phyloP scores from a whole-genome alignment of 2,113 vertebrate species.

The Polypterus bichir region DNA sequence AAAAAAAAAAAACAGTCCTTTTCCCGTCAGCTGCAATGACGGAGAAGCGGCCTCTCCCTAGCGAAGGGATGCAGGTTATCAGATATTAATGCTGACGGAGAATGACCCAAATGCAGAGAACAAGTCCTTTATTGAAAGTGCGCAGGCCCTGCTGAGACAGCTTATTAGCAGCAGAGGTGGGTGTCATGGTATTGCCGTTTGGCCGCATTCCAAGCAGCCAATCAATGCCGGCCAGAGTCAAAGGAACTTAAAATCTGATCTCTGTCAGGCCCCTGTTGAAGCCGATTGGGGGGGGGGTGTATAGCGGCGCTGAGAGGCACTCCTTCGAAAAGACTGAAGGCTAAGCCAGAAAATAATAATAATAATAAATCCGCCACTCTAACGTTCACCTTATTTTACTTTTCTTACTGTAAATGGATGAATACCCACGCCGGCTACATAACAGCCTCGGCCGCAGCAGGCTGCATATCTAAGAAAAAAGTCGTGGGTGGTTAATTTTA shows the following conservation, averaged over 20 bases:
- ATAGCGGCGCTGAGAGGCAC: conserved; percentile 18
- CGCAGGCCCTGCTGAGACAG: conserved; percentile 32
- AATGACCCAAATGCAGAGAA: conserved; percentile 49
- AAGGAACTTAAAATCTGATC: conserved; percentile 39
- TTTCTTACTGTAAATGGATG: conserved; percentile 19
- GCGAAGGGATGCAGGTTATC: conserved; percentile 30
- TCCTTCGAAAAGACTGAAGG: conserved; percentile 28
- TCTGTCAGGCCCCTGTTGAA: conserved; percentile 28
- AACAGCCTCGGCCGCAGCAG: conserved; percentile 16
- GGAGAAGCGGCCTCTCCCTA: conserved; percentile 29
- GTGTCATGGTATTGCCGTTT: conserved; percentile 32
- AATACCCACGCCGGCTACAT: conserved; percentile 18
- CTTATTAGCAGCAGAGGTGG: conserved; percentile 33
- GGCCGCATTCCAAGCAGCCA: conserved; percentile 46
- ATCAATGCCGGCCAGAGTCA: conserved; percentile 56
- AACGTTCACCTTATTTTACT: not conserved
- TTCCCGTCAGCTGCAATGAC: conserved; percentile 18
- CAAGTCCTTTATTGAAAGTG: conserved; percentile 41
- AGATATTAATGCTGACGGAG: conserved; percentile 40
- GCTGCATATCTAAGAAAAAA: conserved; percentile 26
- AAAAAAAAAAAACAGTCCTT: not conserved
- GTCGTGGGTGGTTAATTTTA: conserved; percentile 46
- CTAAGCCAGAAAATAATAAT: too few relatives aligned
- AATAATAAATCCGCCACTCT: not conserved
- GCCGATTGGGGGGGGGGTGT: conserved; percentile 21